These are phyloP conservation scores for Lophotriccus pileatus DNA, from an alignment of 2,797 vertebrate species.

Conservation along the genomic window DNA sequence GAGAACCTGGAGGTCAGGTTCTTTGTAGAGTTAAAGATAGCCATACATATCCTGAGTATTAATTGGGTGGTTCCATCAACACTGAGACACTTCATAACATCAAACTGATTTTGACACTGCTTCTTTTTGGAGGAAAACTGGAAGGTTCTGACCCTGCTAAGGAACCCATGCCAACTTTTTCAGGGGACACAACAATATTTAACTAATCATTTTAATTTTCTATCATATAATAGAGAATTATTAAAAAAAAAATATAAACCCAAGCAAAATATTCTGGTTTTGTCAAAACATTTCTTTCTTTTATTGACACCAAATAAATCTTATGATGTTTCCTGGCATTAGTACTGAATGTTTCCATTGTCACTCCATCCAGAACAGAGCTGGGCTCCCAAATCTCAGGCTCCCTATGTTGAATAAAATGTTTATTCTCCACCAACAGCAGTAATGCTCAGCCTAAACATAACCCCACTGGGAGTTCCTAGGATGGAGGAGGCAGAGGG, in stretches of 20 bases:
- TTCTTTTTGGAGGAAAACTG: neutral
- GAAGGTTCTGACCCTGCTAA: neutral
- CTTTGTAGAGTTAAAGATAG: neutral
- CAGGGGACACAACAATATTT: neutral
- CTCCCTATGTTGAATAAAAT: neutral
- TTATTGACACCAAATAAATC: constrained; percentile 24
- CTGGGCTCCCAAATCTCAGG: neutral
- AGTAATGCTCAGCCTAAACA: neutral
- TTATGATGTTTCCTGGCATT: constrained; percentile 10
- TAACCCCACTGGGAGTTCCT: neutral
- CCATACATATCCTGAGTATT: neutral
- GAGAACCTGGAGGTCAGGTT: neutral
- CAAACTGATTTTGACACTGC: neutral
- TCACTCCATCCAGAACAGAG: neutral
- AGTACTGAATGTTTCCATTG: constrained; percentile 9
- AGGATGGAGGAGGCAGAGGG: neutral
- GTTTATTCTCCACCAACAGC: neutral
- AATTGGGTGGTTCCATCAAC: neutral
- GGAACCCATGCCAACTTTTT: neutral
- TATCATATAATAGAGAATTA: neutral
- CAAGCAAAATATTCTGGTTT: constrained; percentile 7
- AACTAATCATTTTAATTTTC: constrained; percentile 6
- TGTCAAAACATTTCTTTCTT: constrained; percentile 21
- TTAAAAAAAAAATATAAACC: neutral
- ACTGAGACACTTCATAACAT: neutral